phyloP scores from a whole-genome alignment of 2,797 vertebrate species.

The Poecilia picta region DNA sequence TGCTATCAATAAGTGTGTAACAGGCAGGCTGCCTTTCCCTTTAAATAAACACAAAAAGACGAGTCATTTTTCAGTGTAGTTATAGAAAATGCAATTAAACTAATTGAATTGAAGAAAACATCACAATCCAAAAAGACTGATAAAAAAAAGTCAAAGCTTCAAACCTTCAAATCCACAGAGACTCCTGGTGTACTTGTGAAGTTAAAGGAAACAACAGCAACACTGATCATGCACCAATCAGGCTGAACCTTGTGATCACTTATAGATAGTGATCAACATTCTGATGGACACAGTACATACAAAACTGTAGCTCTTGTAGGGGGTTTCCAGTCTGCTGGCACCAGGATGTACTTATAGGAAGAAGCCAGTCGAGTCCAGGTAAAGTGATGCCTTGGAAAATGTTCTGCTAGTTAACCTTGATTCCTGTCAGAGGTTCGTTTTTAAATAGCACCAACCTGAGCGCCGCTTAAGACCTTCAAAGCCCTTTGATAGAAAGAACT shows the following conservation, averaged over 20 bases:
- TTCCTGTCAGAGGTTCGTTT: not conserved
- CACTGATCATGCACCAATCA: not conserved
- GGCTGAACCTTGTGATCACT: not conserved
- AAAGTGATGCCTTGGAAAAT: not conserved
- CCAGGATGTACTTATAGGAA: not conserved
- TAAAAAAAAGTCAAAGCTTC: not conserved
- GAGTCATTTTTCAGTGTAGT: constrained; percentile 75
- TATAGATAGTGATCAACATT: not conserved
- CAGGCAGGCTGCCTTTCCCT: constrained; percentile 79
- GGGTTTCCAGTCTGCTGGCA: not conserved
- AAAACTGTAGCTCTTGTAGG: not conserved
- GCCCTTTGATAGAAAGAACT: not conserved
- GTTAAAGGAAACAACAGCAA: not conserved
- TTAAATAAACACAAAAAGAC: constrained; percentile 84
- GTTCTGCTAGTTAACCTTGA: not conserved
- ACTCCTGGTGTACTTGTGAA: not conserved
- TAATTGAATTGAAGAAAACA: constrained; percentile 54
- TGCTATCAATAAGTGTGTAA: constrained; percentile 83
- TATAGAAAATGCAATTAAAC: constrained; percentile 79
- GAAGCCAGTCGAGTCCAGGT: not conserved
- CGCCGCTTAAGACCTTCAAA: not conserved
- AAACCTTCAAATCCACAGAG: not conserved
- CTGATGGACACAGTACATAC: not conserved
- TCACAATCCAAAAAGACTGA: constrained; percentile 28
- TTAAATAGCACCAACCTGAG: not conserved